Percentiles rank a stretch among this genome's conserved stretches.
phyloP scores from a whole-genome alignment of 2,888 invertebrate genomes.

The Thera obeliscata region DNA sequence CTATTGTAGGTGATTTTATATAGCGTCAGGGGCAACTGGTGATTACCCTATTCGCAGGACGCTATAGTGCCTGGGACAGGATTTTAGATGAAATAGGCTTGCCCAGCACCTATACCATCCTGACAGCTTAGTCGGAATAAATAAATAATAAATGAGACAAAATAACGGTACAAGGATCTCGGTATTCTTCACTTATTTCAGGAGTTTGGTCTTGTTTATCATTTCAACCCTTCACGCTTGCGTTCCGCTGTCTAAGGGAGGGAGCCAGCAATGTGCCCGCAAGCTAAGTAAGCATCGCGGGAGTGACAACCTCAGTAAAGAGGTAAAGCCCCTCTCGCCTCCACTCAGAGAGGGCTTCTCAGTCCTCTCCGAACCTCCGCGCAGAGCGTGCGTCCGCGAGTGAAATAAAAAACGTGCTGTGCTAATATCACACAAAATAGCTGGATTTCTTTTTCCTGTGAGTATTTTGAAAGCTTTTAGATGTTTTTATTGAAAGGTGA shows the following conservation, averaged over 20 bases:
- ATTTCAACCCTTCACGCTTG: not conserved
- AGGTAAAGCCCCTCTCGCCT: conserved; percentile 65
- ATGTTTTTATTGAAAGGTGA: conserved; percentile 48
- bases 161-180: too few relatives aligned
- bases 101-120: too few relatives aligned
- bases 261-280: conserved; percentile 54
- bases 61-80: too few relatives aligned
- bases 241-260: not conserved
- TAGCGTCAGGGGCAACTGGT: too few relatives aligned
- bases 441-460: conserved; percentile 73
- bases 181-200: not conserved
- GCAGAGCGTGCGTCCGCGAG: conserved; percentile 56
- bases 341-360: conserved; percentile 56
- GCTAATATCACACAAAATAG: conserved; percentile 57
- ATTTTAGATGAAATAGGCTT: too few relatives aligned
- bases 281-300: conserved; percentile 57
- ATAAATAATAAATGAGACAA: too few relatives aligned
- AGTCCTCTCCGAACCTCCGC: conserved; percentile 69
- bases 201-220: not conserved
- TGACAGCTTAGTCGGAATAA: too few relatives aligned
- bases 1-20: too few relatives aligned
- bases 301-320: conserved; percentile 49
- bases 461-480: conserved; percentile 49
- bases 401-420: conserved; percentile 67
- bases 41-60: too few relatives aligned